These are phyloP conservation scores for Sarotherodon lohbergeri DNA, from an alignment of 2,113 vertebrate genomes.

Conservation along the genomic window DNA sequence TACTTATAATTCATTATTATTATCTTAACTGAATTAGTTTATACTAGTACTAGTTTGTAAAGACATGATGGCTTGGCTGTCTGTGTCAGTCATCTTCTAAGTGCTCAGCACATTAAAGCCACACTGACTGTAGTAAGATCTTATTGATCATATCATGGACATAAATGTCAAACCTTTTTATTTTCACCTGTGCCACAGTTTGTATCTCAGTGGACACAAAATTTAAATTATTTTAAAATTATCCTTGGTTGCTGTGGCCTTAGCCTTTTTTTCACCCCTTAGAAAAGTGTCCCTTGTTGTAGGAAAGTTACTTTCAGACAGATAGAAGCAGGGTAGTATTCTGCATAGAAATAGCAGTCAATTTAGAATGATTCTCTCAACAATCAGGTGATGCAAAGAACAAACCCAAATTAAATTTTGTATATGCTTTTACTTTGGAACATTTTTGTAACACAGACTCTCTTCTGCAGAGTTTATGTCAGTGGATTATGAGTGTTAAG, in stretches of 20 bases:
- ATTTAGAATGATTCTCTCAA: background rate
- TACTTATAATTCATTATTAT: background rate
- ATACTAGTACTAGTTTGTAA: background rate
- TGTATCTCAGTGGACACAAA: background rate
- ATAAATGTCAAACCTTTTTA: background rate
- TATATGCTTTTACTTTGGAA: background rate
- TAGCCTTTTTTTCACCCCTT: background rate
- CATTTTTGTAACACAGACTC: background rate
- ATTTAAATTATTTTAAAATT: background rate
- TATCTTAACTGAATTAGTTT: background rate
- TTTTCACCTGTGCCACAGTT: background rate
- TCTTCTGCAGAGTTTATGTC: slow-evolving; percentile 84
- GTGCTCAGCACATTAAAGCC: background rate
- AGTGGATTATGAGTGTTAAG: slow-evolving; percentile 96
- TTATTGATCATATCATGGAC: background rate
- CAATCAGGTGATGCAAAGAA: background rate
- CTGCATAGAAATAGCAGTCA: background rate
- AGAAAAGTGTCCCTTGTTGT: background rate
- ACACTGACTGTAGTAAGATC: background rate
- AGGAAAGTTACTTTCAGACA: background rate
- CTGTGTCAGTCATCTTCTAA: background rate
- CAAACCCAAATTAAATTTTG: background rate
- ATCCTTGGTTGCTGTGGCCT: background rate
- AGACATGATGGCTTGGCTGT: background rate
- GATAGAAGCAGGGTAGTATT: background rate